phyloP scores from a whole-genome alignment of 2,888 invertebrate genomes.

The Stenodera caucasica region DNA sequence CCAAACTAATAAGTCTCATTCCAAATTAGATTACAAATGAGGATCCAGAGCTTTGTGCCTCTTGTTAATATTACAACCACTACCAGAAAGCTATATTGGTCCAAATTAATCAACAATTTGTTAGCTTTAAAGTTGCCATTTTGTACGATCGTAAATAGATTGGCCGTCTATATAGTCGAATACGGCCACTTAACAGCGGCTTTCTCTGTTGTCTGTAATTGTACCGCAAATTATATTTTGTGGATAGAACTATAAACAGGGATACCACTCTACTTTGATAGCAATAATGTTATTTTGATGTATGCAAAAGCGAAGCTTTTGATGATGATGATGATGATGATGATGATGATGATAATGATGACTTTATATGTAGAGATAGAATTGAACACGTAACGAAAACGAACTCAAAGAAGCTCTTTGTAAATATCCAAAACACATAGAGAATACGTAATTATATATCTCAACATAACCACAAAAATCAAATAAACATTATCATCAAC shows the following conservation, averaged over 20 bases:
- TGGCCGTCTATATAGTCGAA: conserved; percentile 38
- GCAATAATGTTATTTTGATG: conserved; percentile 53
- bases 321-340: conserved; percentile 17
- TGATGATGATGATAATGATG: background rate
- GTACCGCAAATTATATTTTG: conserved; percentile 56
- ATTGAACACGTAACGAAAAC: conserved; percentile 15
- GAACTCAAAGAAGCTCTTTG: conserved; percentile 26
- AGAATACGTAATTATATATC: conserved; percentile 23
- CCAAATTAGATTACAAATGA: conserved; percentile 54
- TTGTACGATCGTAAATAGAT: conserved; percentile 31
- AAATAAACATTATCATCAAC: conserved; percentile 11
- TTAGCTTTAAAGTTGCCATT: conserved; percentile 38
- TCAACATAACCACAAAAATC: background rate
- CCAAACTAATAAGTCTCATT: conserved; percentile 57
- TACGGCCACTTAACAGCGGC: conserved; percentile 55
- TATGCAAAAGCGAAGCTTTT: conserved; percentile 40
- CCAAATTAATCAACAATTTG: conserved; percentile 35
- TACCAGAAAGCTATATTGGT: conserved; percentile 50
- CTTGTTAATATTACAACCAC: conserved; percentile 51
- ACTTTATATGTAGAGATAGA: background rate
- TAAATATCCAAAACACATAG: conserved; percentile 20
- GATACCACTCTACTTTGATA: conserved; percentile 45
- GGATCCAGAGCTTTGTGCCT: conserved; percentile 55
- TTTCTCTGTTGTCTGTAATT: conserved; percentile 53
- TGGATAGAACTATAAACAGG: conserved; percentile 48